Evolutionary conservation across 2,113 vertebrate species (phyloP).

Genomic region (Colistium nudipinnis): DNA sequence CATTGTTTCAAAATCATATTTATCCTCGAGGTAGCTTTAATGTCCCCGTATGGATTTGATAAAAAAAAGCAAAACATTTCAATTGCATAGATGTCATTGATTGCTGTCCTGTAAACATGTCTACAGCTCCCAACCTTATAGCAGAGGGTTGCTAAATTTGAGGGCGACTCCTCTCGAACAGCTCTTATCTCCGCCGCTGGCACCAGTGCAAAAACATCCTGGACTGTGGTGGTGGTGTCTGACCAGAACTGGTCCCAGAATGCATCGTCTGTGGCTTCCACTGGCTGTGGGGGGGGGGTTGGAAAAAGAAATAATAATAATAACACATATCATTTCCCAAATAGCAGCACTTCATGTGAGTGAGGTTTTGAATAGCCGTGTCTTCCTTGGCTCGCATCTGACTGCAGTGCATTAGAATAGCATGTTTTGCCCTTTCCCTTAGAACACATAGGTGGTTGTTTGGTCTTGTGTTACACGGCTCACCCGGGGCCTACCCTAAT

Average conservation of each 20-base stretch:
- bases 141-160: conserved; percentile 96
- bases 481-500: conserved; percentile 25
- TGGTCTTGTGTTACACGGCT: not conserved
- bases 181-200: conserved; percentile 98
- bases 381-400: not conserved
- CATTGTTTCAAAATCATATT: conserved; percentile 22
- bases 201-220: conserved; percentile 97
- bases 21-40: not conserved
- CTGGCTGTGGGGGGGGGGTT: too few species aligned
- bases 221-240: conserved; percentile 93
- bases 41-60: not conserved
- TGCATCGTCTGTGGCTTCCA: conserved; percentile 96
- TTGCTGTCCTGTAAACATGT: conserved; percentile 53
- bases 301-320: too few species aligned
- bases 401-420: not conserved
- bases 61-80: not conserved
- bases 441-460: conserved; percentile 7
- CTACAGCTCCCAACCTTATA: conserved; percentile 88
- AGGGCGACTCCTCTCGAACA: conserved; percentile 95
- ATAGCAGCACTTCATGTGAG: not conserved
- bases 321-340: conserved; percentile 10
- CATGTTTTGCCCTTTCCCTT: not conserved
- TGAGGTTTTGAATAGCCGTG: not conserved
- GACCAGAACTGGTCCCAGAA: conserved; percentile 99
- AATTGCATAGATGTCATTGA: not conserved